A percentile compares a stretch with the other conserved stretches of the same genome.
Conservation (phyloP, 2,888 invertebrate species). For the Limnephilus rhombicus region DNA sequence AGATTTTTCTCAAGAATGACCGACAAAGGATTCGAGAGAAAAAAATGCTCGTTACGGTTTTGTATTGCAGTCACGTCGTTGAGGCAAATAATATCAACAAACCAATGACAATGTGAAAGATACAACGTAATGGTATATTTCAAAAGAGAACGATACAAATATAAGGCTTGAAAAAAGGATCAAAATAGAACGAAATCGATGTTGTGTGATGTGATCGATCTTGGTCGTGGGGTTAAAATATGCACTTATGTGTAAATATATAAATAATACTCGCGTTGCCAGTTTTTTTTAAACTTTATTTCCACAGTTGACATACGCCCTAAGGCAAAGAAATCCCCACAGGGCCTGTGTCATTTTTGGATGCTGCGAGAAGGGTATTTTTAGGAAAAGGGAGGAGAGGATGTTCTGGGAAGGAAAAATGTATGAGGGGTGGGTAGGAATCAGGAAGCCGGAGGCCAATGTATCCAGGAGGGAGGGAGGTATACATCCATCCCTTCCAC, state of each 20-base stretch:
- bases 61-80: background rate
- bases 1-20: background rate
- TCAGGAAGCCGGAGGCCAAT: too few species aligned
- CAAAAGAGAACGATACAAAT: background rate
- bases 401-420: too few species aligned
- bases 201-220: background rate
- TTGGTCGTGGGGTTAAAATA: background rate
- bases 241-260: background rate
- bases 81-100: background rate
- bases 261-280: background rate
- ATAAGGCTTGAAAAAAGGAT: background rate
- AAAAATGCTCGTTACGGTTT: background rate
- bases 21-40: background rate
- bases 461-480: too few species aligned
- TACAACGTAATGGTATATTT: background rate
- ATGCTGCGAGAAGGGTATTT: too few species aligned
- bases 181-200: background rate
- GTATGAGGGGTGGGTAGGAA: too few species aligned
- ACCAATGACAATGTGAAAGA: background rate
- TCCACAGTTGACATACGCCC: too few species aligned
- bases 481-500: too few species aligned
- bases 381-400: too few species aligned
- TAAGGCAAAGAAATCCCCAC: too few species aligned
- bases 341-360: too few species aligned
- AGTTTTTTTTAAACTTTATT: background rate